phyloP scores from a whole-genome alignment of 2,888 invertebrate species.

The Stenurella melanura region DNA sequence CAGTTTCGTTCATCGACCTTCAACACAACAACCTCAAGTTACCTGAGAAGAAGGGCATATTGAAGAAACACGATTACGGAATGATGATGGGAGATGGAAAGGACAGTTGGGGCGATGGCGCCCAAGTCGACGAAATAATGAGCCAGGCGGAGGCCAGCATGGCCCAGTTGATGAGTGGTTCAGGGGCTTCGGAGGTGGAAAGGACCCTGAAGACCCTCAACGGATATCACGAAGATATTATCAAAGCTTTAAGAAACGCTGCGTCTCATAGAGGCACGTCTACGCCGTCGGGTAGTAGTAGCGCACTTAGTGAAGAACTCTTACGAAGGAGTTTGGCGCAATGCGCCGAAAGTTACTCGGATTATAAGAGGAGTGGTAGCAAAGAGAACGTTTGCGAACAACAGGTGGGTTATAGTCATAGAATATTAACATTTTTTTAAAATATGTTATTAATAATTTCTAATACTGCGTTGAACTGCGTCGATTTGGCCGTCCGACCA shows the following conservation, averaged over 20 bases:
- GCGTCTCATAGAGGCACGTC: constrained; percentile 80
- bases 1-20: constrained; percentile 88
- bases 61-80: constrained; percentile 90
- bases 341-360: constrained; percentile 76
- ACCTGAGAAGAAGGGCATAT: constrained; percentile 93
- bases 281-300: constrained; percentile 79
- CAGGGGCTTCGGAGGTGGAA: constrained; percentile 85
- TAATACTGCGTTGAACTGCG: too few relatives aligned
- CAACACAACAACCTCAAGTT: constrained; percentile 85
- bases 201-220: constrained; percentile 88
- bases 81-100: constrained; percentile 83
- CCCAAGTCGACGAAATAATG: constrained; percentile 75
- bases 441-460: too few relatives aligned
- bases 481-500: constrained; percentile 57
- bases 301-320: constrained; percentile 81
- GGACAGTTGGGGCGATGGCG: constrained; percentile 85
- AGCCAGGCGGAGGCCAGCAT: constrained; percentile 78
- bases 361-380: constrained; percentile 78
- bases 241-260: constrained; percentile 91
- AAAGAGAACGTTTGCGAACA: constrained; percentile 87
- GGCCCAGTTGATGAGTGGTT: constrained; percentile 76
- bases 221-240: constrained; percentile 94
- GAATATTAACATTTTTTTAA: too few relatives aligned
- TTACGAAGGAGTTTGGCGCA: constrained; percentile 82
- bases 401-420: constrained; percentile 68